A percentile compares a stretch with the other conserved stretches of the same genome.
Conservation (phyloP, 2,888 invertebrate species). For the Lysandra bellargus region DNA sequence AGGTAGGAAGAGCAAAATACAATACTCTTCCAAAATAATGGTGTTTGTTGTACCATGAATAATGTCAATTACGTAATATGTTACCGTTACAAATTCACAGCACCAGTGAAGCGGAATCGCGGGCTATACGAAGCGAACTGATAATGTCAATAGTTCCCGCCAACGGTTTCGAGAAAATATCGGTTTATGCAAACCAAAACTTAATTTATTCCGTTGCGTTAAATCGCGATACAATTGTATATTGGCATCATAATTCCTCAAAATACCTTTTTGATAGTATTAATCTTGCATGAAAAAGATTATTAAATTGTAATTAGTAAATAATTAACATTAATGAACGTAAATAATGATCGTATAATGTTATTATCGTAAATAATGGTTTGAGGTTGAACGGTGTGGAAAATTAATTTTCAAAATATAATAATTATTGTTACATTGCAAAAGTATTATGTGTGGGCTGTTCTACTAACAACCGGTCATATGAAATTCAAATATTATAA, state of each 20-base stretch:
- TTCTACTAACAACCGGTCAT: no score
- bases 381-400: background rate
- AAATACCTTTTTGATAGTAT: background rate
- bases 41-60: background rate
- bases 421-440: background rate
- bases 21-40: background rate
- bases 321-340: background rate
- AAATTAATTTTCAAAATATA: background rate
- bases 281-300: background rate
- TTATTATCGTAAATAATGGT: background rate
- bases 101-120: background rate
- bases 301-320: background rate
- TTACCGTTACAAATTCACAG: constrained; percentile 2
- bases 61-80: background rate
- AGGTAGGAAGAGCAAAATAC: background rate
- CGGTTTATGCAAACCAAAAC: constrained; percentile 12
- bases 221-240: background rate
- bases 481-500: background rate
- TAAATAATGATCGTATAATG: background rate
- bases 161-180: constrained; percentile 3
- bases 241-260: background rate
- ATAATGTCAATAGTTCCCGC: constrained; percentile 15
- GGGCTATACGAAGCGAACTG: background rate
- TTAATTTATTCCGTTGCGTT: constrained; percentile 2
- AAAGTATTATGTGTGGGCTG: no score